Evolutionary conservation across 2,888 invertebrate genomes (phyloP).

Genomic region (Automeris io): DNA sequence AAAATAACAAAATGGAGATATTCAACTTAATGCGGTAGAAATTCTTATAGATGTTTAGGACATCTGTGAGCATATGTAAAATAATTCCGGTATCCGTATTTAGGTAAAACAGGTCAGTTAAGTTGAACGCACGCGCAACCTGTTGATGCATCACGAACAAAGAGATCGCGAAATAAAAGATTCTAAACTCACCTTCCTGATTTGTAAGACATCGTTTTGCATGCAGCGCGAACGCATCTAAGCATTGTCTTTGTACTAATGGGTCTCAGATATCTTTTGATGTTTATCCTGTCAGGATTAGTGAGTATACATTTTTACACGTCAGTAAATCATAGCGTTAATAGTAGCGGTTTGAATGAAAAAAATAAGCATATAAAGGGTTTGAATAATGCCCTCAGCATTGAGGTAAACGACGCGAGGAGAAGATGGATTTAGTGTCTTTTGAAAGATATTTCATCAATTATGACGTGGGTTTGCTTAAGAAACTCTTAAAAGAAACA

Average conservation of each 20-base stretch:
- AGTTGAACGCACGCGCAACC: conserved; percentile 28
- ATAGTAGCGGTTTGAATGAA: too few species aligned
- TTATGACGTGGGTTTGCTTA: too few species aligned
- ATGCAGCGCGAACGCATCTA: conserved; percentile 5
- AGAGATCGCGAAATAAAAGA: conserved; percentile 19
- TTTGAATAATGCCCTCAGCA: too few species aligned
- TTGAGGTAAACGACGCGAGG: too few species aligned
- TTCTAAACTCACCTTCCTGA: conserved; percentile 16
- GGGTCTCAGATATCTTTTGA: too few species aligned
- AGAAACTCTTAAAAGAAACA: too few species aligned
- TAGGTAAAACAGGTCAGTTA: conserved; percentile 43
- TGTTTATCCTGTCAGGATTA: too few species aligned
- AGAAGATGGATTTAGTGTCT: too few species aligned
- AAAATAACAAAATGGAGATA: not conserved
- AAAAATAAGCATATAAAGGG: too few species aligned
- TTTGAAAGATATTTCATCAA: too few species aligned
- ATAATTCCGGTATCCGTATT: conserved; percentile 52
- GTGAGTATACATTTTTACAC: too few species aligned
- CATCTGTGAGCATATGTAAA: conserved; percentile 14
- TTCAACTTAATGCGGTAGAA: not conserved
- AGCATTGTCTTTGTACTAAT: conserved; percentile 1
- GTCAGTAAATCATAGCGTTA: too few species aligned
- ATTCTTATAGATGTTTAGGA: not conserved
- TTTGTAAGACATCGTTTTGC: conserved; percentile 19
- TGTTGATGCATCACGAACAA: conserved; percentile 25